phyloP scores from a whole-genome alignment of 2,888 invertebrate genomes.

The Bimastos eiseni region DNA sequence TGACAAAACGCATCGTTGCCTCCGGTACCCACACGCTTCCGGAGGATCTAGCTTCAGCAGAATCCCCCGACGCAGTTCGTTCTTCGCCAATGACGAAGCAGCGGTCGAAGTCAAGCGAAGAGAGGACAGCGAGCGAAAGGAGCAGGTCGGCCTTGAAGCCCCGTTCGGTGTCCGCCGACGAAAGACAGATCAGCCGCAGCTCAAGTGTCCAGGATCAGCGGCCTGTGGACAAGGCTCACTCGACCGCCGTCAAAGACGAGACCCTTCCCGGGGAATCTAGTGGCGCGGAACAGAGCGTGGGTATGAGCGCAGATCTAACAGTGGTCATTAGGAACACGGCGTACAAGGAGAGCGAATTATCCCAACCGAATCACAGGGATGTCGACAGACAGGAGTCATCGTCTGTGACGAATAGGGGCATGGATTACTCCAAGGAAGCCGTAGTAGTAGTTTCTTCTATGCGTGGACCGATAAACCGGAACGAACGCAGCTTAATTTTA shows the following conservation, averaged over 20 bases:
- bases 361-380: background rate
- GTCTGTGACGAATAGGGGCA: background rate
- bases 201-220: conserved; percentile 1
- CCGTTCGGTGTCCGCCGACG: conserved; percentile 5
- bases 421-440: background rate
- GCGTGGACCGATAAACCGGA: background rate
- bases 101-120: conserved; percentile 32
- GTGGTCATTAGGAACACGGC: conserved; percentile 15
- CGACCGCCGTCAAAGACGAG: background rate
- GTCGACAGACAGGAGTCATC: background rate
- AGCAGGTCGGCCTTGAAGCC: background rate
- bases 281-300: background rate
- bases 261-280: background rate
- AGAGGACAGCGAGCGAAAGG: background rate
- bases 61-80: background rate
- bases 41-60: background rate
- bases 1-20: background rate
- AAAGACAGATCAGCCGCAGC: conserved; percentile 1
- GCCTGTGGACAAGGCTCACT: background rate
- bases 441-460: background rate
- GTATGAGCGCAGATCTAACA: background rate
- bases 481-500: background rate
- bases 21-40: background rate
- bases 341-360: background rate
- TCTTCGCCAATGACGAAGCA: conserved; percentile 22